Evolutionary conservation across 1,140 invertebrate genomes (phyloP), one percentile per base, ranked within the genome.

Genomic region (Leptinotarsa texana): DNA sequence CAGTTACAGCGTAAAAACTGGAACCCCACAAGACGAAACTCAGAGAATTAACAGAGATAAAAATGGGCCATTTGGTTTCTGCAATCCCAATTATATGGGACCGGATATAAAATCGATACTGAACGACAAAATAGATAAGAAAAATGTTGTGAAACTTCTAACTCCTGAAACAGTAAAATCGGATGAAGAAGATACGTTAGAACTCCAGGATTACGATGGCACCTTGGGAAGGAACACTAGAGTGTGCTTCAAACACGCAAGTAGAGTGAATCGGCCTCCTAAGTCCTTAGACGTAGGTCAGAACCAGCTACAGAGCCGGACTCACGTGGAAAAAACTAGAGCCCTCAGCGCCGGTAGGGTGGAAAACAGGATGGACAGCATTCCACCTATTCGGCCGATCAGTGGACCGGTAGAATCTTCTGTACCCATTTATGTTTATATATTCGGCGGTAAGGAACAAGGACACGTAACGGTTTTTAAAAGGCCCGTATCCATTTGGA

Each of bases 51-150:
- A 42, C 13, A 72, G 72, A 65, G 80, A 80, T 63, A 75, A 84
- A 71, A 84, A 86, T 70, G 87, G 87, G 1, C 87, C 87, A 24
- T 90, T 89, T 75, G 91, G 91, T 0, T 93, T 93, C 78, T 92
- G 90, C 73, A 93, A 93, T 82, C 92, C 92, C 2, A 93, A 93
- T 78, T 93, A 93, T 77, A 82, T 93, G 61, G 91, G 91, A 0
- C 87, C 91, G 3, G 91, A 92, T 74, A 87, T 90, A 21, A 81
- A 84, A 74, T 42, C 84, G 74, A 84, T 87, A 79, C 81, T 83
- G 80, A 85, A 75, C 3, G 82, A 82, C 47, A 77, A 65, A 42
- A 75, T 82, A 18, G 79, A 82, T 61, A 82, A 82, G 15, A 87
- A 87, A 74, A 76, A 73, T 0, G 72, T 75, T 11, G 75, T 67